Percentiles rank a stretch among this genome's conserved stretches.
These are phyloP conservation scores for Microcebus tavaratra DNA, from an alignment of 2,113 vertebrate genomes.

Conservation along the genomic window DNA sequence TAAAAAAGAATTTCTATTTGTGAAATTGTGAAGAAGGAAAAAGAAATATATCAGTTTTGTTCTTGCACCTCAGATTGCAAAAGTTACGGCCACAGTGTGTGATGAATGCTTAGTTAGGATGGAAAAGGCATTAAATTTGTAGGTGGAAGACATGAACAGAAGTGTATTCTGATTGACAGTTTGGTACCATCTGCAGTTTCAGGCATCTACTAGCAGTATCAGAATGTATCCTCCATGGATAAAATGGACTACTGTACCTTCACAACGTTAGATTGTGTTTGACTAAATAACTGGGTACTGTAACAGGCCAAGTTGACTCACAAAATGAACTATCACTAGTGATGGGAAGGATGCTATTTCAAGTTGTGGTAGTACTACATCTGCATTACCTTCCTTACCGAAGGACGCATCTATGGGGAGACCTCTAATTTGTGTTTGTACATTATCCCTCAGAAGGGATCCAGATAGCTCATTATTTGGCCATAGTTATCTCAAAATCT, in stretches of 20 bases:
- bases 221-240: background rate
- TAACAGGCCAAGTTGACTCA: background rate
- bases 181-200: background rate
- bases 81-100: background rate
- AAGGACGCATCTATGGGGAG: background rate
- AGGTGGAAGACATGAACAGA: background rate
- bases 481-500: background rate
- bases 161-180: background rate
- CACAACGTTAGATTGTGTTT: background rate
- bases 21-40: background rate
- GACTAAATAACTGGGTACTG: background rate
- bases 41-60: background rate
- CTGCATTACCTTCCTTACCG: background rate
- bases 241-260: background rate
- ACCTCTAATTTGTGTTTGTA: background rate
- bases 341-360: background rate
- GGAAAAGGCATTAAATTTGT: background rate
- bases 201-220: background rate
- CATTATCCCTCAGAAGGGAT: background rate
- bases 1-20: background rate
- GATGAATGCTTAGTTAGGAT: background rate
- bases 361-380: background rate
- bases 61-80: background rate
- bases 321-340: background rate
- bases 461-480: background rate